phyloP scores from a whole-genome alignment of 2,113 vertebrate species.

The Bungarus multicinctus region DNA sequence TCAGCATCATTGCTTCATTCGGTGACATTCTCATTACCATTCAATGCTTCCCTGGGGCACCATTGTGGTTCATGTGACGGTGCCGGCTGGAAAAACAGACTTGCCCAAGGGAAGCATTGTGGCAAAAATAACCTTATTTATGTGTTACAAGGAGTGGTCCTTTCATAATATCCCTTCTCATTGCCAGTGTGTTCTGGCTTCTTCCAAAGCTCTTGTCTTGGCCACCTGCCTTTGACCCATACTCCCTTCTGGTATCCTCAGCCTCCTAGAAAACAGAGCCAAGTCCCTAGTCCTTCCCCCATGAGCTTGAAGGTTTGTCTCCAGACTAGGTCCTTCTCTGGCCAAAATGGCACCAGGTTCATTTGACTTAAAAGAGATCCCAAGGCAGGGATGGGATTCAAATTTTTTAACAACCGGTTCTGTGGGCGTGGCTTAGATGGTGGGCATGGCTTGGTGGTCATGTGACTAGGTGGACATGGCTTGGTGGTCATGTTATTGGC shows the following conservation, averaged over 20 bases:
- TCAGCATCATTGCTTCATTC: neutral
- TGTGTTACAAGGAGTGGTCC: neutral
- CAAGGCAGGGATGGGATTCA: no score
- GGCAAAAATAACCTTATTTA: slow-evolving; percentile 8
- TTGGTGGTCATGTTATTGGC: no score
- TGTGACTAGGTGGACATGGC: no score
- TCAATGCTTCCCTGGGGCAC: slow-evolving; percentile 11
- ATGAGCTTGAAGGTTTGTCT: neutral
- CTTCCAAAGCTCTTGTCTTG: no score
- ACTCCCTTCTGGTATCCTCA: neutral
- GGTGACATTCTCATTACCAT: neutral
- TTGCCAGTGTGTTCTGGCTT: neutral
- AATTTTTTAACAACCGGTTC: no score
- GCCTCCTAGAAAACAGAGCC: neutral
- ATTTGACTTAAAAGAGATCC: neutral
- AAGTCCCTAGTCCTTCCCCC: neutral
- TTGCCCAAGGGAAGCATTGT: slow-evolving; percentile 10
- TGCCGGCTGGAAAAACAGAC: slow-evolving; percentile 3
- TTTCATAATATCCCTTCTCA: neutral
- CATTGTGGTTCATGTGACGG: neutral
- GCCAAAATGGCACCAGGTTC: neutral
- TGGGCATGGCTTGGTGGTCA: no score
- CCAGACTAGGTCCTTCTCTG: neutral
- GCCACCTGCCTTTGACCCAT: neutral
- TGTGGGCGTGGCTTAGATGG: no score